Conservation (phyloP, 2,113 vertebrate species). For the Epinephelus moara region DNA sequence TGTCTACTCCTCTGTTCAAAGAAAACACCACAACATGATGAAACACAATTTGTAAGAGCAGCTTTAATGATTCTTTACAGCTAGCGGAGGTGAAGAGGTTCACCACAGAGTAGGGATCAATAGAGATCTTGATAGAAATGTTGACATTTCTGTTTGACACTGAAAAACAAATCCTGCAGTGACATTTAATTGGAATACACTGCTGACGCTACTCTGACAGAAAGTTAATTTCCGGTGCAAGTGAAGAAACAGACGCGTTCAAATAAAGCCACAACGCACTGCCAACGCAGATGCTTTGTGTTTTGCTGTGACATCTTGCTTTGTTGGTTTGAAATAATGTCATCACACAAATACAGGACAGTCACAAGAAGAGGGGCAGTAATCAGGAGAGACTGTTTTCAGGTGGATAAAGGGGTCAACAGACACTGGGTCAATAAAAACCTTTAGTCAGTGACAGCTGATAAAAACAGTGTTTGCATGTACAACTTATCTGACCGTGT, state of each 20-base stretch:
- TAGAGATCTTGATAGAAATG: neutral
- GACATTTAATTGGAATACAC: neutral
- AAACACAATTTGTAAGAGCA: neutral
- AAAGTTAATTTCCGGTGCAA: neutral
- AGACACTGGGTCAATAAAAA: conserved; percentile 10
- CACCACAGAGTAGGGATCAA: neutral
- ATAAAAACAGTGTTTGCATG: neutral
- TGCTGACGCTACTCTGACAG: too few relatives aligned
- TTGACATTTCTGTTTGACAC: neutral
- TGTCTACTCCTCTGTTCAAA: neutral
- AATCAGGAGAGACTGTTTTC: neutral
- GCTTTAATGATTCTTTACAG: neutral
- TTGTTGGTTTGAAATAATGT: conserved; percentile 2
- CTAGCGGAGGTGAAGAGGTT: neutral
- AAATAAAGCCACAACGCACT: neutral
- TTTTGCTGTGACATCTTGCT: conserved; percentile 5
- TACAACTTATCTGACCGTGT: neutral
- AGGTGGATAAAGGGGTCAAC: neutral
- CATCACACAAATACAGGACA: neutral
- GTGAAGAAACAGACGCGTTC: conserved; percentile 3
- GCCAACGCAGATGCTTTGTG: neutral
- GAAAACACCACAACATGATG: neutral
- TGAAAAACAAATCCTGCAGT: neutral
- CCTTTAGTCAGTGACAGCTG: neutral
- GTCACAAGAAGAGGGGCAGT: neutral